These are phyloP conservation scores for Polydrusus pterygomalis DNA, from an alignment of 2,888 invertebrate genomes.

Conservation along the genomic window DNA sequence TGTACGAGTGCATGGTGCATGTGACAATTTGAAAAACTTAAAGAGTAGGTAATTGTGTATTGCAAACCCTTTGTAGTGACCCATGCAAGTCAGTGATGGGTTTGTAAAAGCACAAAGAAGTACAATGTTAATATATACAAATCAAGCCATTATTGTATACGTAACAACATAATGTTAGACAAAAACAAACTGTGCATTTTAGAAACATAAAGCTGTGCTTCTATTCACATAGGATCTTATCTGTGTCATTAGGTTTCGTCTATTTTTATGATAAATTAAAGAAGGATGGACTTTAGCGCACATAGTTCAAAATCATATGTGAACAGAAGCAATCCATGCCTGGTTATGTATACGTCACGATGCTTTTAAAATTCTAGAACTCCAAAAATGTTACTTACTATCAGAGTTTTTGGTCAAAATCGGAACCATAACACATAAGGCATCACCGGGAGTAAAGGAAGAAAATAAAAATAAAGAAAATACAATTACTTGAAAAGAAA, in stretches of 20 bases:
- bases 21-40: too few relatives aligned
- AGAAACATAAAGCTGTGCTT: background rate
- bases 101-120: too few relatives aligned
- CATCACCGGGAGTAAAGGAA: slow-evolving; percentile 42
- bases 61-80: too few relatives aligned
- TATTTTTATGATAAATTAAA: too few relatives aligned
- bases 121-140: too few relatives aligned
- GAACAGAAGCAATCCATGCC: background rate
- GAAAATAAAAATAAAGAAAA: slow-evolving; percentile 50
- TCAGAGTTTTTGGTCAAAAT: slow-evolving; percentile 39
- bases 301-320: background rate
- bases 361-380: slow-evolving; percentile 12
- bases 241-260: too few relatives aligned
- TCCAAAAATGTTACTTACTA: slow-evolving; percentile 49
- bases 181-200: slow-evolving; percentile 5
- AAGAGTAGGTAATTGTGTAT: too few relatives aligned
- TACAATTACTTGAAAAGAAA: slow-evolving; percentile 31
- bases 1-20: too few relatives aligned
- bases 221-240: background rate
- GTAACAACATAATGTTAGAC: background rate
- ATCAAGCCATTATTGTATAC: too few relatives aligned
- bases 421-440: slow-evolving; percentile 44
- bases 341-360: background rate
- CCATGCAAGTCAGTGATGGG: too few relatives aligned
- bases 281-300: too few relatives aligned